phyloP scores from a whole-genome alignment of 2,113 vertebrate genomes.

The Phoxinus phoxinus region DNA sequence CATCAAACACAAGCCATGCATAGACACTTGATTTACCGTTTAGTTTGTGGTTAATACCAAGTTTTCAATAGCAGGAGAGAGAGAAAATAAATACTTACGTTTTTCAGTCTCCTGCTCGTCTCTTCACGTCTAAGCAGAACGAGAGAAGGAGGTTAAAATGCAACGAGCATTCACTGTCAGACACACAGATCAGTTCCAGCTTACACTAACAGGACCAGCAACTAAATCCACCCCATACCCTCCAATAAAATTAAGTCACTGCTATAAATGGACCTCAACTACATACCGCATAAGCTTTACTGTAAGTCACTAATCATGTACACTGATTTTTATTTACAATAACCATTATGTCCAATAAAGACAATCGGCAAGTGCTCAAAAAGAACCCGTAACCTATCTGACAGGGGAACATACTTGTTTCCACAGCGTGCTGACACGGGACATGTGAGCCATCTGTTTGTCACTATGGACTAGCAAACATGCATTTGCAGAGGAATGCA shows the following conservation, averaged over 20 bases:
- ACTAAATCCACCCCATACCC: constrained; percentile 30
- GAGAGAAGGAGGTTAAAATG: constrained; percentile 3
- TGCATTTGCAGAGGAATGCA: background rate
- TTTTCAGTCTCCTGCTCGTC: constrained; percentile 91
- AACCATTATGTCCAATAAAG: background rate
- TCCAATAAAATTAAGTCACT: constrained; percentile 20
- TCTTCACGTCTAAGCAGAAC: constrained; percentile 84
- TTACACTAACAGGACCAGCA: constrained; percentile 21
- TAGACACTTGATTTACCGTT: background rate
- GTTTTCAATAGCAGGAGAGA: background rate
- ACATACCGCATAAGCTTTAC: background rate
- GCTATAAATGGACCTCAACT: constrained; percentile 34
- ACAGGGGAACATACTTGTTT: constrained; percentile 5
- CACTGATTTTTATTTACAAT: background rate
- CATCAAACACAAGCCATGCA: background rate
- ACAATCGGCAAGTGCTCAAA: background rate
- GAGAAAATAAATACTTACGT: constrained; percentile 82
- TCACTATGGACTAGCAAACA: constrained; percentile 15
- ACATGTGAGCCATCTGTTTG: constrained; percentile 32
- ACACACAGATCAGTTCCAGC: constrained; percentile 9
- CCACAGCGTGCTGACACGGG: background rate
- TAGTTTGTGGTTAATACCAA: background rate
- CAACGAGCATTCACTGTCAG: background rate
- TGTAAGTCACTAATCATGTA: background rate
- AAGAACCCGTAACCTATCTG: background rate